phyloP scores from a whole-genome alignment of 1,140 invertebrate genomes.

The Bicyclus anynana region DNA sequence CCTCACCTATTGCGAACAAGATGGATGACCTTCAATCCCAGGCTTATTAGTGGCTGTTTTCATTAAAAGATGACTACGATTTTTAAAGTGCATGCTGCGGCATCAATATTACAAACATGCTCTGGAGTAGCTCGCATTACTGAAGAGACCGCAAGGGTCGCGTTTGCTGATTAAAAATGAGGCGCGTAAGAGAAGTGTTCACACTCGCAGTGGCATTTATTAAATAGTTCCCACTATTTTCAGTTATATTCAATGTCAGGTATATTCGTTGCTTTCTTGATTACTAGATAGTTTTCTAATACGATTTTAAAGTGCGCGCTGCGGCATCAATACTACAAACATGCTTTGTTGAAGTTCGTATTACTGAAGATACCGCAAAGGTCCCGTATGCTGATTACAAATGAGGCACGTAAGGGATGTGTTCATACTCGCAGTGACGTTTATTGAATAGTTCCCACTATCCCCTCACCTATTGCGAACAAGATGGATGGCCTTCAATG shows the following conservation, averaged over 20 bases:
- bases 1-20: too few species aligned
- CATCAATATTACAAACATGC: conserved; percentile 48
- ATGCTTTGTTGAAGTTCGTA: conserved; percentile 33
- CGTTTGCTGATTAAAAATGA: conserved; percentile 51
- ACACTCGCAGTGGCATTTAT: conserved; percentile 1
- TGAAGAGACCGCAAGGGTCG: conserved; percentile 43
- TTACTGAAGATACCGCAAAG: conserved; percentile 43
- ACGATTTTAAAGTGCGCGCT: conserved; percentile 30
- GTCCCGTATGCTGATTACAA: conserved; percentile 48
- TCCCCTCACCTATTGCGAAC: too few species aligned
- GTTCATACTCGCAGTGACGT: conserved; percentile 4
- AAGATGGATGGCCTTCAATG: too few species aligned
- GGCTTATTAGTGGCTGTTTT: too few species aligned
- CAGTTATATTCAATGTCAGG: too few species aligned
- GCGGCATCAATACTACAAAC: conserved; percentile 47
- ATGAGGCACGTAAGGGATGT: conserved; percentile 27
- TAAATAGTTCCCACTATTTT: too few species aligned
- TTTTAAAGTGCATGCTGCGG: too few species aligned
- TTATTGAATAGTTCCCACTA: conserved; percentile 1
- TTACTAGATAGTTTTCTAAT: too few species aligned
- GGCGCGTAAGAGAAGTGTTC: conserved; percentile 22
- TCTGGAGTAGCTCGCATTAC: conserved; percentile 32
- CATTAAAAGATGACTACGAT: too few species aligned
- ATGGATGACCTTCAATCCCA: too few species aligned
- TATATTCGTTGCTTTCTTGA: too few species aligned